Evolutionary conservation across 2,888 invertebrate species (phyloP).

Genomic region (Gymnocheta viridis): DNA sequence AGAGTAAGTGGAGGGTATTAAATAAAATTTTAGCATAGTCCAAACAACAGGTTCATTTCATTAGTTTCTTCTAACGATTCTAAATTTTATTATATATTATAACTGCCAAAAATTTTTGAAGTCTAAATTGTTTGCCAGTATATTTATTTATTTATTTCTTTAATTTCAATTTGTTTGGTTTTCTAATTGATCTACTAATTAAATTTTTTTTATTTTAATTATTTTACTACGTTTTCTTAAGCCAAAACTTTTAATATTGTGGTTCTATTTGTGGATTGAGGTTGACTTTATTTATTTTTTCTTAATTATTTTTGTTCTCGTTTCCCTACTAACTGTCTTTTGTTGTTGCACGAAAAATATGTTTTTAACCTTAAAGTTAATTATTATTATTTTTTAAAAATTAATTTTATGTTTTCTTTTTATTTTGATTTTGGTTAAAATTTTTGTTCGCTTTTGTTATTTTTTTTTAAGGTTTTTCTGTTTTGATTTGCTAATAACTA

Average conservation of each 20-base stretch:
- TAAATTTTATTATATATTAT: not conserved
- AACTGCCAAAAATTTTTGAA: not conserved
- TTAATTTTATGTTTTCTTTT: constrained; percentile 13
- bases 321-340: constrained; percentile 66
- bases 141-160: not conserved
- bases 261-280: constrained; percentile 14
- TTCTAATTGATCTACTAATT: constrained; percentile 59
- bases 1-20: not conserved
- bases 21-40: not conserved
- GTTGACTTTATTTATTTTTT: constrained; percentile 19
- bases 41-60: not conserved
- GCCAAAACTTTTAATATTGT: constrained; percentile 36
- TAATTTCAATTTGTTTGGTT: constrained; percentile 21
- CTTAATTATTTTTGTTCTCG: constrained; percentile 11
- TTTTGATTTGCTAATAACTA: constrained; percentile 48
- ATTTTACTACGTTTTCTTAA: constrained; percentile 46
- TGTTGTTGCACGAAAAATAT: constrained; percentile 23
- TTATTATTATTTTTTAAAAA: constrained; percentile 1
- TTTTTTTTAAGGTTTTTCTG: constrained; percentile 24
- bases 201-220: constrained; percentile 16
- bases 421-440: constrained; percentile 66
- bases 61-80: not conserved
- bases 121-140: not conserved
- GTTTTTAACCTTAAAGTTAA: not conserved
- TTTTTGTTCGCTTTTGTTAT: constrained; percentile 45